A percentile compares a stretch with the other conserved stretches of the same genome.
These are phyloP conservation scores for Nothura maculosa DNA, from an alignment of 2,797 vertebrate species.

Conservation along the genomic window DNA sequence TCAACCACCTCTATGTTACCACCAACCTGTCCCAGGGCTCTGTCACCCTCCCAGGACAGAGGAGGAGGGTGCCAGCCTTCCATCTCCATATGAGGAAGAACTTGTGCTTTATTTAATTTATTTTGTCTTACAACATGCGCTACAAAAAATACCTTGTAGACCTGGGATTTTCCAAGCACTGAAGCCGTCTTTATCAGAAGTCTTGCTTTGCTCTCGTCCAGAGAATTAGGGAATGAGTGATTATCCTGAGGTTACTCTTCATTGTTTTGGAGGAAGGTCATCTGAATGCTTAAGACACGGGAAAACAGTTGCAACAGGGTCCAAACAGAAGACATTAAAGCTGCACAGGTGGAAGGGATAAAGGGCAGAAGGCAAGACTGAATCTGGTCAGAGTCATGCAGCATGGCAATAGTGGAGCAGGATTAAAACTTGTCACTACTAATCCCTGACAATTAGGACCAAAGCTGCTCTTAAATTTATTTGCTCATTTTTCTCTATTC, in stretches of 20 bases:
- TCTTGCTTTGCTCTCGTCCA: neutral
- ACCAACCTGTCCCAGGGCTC: too few species aligned
- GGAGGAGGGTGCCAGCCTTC: too few species aligned
- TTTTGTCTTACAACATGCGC: neutral
- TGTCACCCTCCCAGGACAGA: too few species aligned
- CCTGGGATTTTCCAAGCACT: neutral
- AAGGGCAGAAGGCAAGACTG: neutral
- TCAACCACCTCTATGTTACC: too few species aligned
- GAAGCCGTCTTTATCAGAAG: neutral
- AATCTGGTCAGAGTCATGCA: neutral
- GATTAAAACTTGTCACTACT: neutral
- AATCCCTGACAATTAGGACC: neutral
- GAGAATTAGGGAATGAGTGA: rapidly evolving
- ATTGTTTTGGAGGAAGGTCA: neutral
- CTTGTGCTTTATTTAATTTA: too few species aligned
- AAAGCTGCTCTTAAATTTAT: neutral
- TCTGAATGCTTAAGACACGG: neutral
- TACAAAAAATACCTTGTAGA: neutral
- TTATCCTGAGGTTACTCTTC: neutral
- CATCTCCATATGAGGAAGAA: too few species aligned
- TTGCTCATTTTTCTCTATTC: neutral
- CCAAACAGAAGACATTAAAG: rapidly evolving
- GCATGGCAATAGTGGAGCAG: neutral
- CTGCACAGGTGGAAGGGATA: neutral
- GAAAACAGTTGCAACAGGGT: neutral